Percentiles rank a stretch among this genome's conserved stretches.
phyloP scores from a whole-genome alignment of 23 tunicate species.

The Trididemnum miniatum region DNA sequence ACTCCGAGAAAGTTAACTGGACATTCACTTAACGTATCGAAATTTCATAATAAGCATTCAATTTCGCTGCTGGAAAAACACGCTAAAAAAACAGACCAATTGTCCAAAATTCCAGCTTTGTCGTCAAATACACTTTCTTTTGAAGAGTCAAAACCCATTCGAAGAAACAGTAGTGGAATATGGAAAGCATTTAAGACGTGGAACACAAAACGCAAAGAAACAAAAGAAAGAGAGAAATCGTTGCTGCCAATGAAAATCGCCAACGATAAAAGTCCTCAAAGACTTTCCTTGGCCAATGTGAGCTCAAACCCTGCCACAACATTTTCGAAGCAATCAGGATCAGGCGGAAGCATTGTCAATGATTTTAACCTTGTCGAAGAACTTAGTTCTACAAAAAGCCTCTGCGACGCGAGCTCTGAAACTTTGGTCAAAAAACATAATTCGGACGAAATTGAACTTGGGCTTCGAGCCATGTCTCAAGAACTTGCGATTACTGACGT shows the following conservation, averaged over 20 bases:
- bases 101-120: background rate
- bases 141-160: background rate
- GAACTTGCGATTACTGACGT: no score
- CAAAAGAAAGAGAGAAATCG: background rate
- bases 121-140: background rate
- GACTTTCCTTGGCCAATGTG: no score
- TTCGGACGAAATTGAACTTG: no score
- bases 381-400: no score
- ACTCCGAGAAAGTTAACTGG: background rate
- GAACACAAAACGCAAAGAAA: conserved; percentile 45
- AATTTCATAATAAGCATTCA: background rate
- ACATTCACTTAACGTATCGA: background rate
- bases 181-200: conserved; percentile 48
- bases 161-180: conserved; percentile 19
- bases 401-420: no score
- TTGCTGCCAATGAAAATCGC: background rate
- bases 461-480: no score
- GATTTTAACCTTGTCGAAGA: no score
- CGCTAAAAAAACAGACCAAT: background rate
- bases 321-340: no score
- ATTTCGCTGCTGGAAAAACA: background rate
- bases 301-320: no score
- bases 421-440: no score
- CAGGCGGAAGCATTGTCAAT: no score
- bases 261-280: no score